Evolutionary conservation across 2,797 vertebrate species (phyloP), one percentile per base, ranked within the genome.

Genomic region (Knipowitschia caucasica): DNA sequence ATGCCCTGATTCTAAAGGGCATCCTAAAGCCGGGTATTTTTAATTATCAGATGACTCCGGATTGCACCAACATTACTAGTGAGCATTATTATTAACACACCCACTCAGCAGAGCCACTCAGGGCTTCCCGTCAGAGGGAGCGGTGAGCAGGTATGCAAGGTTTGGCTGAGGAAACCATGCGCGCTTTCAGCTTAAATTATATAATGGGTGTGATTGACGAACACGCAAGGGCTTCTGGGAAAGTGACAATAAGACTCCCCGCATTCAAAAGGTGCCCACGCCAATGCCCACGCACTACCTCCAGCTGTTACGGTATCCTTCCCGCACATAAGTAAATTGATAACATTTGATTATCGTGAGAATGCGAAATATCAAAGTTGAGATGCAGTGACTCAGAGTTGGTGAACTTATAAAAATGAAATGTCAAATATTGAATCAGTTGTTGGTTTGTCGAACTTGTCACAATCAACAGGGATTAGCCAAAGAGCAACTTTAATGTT

Each of bases 41-140:
- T 14, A 47, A 30, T 47, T 7, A 46, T 44, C 46, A 69, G 64
- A 75, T 44, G 56, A 61, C 25, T 7, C 15, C 17, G n/a, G 26
- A 55, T 4, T 78, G 67, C 71, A 74, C 79, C 73, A 80, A 52
- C 75, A 77, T 38, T 43, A 67, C 66, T 72, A 67, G 71, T 75
- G 60, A 69, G 31, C 39, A 63, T 53, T 59, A 69, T 66, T 59
- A 11, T 51, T 52, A 17, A 76, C 77, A 75, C 77, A 30, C 44
- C 30, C 71, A 76, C 71, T 53, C 54, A 67, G 34, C 51, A n/a
- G n/a, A n/a, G n/a, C n/a, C 57, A 80, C 49, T 76, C 64, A 73
- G 56, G 49, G 40, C 58, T 83, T 79, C 68, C 75, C 72, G 72
- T 75, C 46, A 74, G n/a, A 43, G 75, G 83, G 80, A 81, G 81